These are phyloP conservation scores for Nesogale talazaci DNA, from an alignment of 2,113 vertebrate species.

Conservation along the genomic window DNA sequence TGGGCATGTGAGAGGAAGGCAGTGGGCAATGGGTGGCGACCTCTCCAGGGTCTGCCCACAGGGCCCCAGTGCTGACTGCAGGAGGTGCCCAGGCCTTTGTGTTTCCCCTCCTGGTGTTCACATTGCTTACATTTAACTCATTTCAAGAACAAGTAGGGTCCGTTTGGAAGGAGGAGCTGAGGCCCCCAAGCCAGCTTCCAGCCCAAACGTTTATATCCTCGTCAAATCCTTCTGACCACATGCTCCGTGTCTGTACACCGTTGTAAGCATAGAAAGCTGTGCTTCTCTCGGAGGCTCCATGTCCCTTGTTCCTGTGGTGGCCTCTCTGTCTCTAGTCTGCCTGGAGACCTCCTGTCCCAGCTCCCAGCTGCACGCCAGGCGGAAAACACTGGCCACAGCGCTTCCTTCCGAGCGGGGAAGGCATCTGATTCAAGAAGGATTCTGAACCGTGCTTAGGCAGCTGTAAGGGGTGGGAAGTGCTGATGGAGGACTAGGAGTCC, in stretches of 20 bases:
- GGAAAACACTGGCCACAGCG: not conserved
- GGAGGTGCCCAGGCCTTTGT: not conserved
- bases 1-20: too few relatives aligned
- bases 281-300: not conserved
- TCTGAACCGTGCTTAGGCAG: not conserved
- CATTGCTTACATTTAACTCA: not conserved
- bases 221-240: not conserved
- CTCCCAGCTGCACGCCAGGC: rapidly evolving
- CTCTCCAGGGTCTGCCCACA: not conserved
- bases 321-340: not conserved
- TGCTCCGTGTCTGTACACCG: not conserved
- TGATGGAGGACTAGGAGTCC: not conserved
- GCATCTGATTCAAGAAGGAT: not conserved
- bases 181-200: not conserved
- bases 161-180: too few relatives aligned
- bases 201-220: not conserved
- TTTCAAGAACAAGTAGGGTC: not conserved
- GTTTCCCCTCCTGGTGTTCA: not conserved
- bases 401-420: not conserved
- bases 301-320: not conserved
- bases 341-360: rapidly evolving
- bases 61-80: not conserved
- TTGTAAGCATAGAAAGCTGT: not conserved
- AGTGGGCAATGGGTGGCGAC: rapidly evolving
- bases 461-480: not conserved